Percentiles rank a stretch among this genome's conserved stretches.
phyloP scores from a whole-genome alignment of 53 echinoderm and acorn worm species.

The Arbacia lixula region DNA sequence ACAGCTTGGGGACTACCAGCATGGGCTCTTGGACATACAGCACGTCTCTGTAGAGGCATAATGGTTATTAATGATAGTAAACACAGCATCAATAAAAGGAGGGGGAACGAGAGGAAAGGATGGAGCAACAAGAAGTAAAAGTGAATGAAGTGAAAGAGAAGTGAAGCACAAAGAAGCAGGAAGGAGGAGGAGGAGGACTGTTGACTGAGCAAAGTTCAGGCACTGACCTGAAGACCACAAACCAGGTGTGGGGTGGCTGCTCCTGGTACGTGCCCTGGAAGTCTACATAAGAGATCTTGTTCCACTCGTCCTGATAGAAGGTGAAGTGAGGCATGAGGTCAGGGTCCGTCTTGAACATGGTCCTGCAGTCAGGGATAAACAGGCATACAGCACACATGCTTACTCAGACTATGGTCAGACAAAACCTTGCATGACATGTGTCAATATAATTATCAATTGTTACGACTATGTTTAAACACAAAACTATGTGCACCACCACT shows the following conservation, averaged over 20 bases:
- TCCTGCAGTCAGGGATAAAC: conserved; percentile 65
- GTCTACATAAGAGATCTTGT: conserved; percentile 90
- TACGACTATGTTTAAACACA: too few relatives aligned
- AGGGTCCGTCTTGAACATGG: conserved; percentile 97
- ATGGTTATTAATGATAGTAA: too few relatives aligned
- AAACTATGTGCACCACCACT: too few relatives aligned
- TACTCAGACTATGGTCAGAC: too few relatives aligned
- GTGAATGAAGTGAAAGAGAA: too few relatives aligned
- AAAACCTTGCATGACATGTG: background rate
- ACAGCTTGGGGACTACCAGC: conserved; percentile 94
- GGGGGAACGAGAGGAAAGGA: too few relatives aligned
- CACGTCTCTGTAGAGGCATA: conserved; percentile 78
- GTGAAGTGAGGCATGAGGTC: conserved; percentile 96
- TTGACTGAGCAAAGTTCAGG: too few relatives aligned
- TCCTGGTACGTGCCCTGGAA: conserved; percentile 98
- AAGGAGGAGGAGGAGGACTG: too few relatives aligned
- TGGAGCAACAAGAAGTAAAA: background rate
- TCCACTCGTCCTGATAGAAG: conserved; percentile 99
- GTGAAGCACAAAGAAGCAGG: too few relatives aligned
- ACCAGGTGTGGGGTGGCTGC: conserved; percentile 93
- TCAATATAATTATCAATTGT: background rate
- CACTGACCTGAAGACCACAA: conserved; percentile 99
- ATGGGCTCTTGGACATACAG: conserved; percentile 90
- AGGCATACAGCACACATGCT: too few relatives aligned
- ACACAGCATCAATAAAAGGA: too few relatives aligned